A percentile compares a stretch with the other conserved stretches of the same genome.
These are phyloP conservation scores for Hyppa rectilinea DNA, from an alignment of 2,888 invertebrate genomes.

Conservation along the genomic window DNA sequence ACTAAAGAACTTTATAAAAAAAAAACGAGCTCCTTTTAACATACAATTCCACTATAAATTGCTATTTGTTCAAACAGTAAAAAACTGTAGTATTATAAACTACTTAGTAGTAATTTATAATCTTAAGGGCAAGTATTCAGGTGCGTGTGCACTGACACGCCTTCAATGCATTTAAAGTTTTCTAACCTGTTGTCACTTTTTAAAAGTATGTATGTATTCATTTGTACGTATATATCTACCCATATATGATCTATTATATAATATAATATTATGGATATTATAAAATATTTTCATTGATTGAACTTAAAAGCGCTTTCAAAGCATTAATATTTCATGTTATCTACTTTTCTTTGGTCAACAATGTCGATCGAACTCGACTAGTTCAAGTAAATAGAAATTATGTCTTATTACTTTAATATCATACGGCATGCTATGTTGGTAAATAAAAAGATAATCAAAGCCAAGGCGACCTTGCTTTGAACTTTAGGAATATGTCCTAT, in stretches of 20 bases:
- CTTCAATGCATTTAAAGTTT: not conserved
- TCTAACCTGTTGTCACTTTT: conserved; percentile 13
- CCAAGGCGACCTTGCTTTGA: not conserved
- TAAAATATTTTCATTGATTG: conserved; percentile 32
- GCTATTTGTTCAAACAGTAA: conserved; percentile 13
- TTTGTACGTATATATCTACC: not conserved
- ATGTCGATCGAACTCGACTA: not conserved
- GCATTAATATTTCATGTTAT: conserved; percentile 22
- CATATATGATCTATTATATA: not conserved
- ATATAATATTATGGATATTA: not conserved
- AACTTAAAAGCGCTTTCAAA: conserved; percentile 16
- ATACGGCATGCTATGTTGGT: not conserved
- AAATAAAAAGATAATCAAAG: conserved; percentile 14
- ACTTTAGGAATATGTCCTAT: no score
- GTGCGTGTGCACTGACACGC: no score
- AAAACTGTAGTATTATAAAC: not conserved
- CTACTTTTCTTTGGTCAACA: conserved; percentile 11
- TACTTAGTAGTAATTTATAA: conserved; percentile 12
- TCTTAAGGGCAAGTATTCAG: not conserved
- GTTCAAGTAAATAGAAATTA: conserved; percentile 25
- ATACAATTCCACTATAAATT: conserved; percentile 19
- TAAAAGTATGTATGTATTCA: not conserved
- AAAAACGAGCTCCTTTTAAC: no score
- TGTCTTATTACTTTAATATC: not conserved
- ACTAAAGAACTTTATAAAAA: no score